Percentiles rank a stretch among this genome's conserved stretches.
phyloP scores from a whole-genome alignment of 2,888 invertebrate species.

The Microdon myrmicae region DNA sequence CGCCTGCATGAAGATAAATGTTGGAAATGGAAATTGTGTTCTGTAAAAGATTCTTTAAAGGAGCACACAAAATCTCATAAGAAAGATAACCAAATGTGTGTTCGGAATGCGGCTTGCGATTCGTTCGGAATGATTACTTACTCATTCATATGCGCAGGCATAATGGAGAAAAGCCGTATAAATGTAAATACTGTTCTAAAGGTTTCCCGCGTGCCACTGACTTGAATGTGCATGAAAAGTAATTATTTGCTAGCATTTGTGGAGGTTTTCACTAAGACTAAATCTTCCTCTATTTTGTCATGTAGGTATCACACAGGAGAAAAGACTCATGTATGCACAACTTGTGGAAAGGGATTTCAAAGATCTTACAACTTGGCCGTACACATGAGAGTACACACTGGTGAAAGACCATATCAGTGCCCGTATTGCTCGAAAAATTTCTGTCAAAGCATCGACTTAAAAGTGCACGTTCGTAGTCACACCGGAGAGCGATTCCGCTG shows the following conservation, averaged over 20 bases:
- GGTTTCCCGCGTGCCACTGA: slow-evolving; percentile 72
- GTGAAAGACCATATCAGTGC: slow-evolving; percentile 69
- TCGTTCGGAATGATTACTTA: slow-evolving; percentile 71
- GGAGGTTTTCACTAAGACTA: background rate
- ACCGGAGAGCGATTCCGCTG: slow-evolving; percentile 72
- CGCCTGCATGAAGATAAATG: slow-evolving; percentile 63
- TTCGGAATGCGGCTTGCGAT: slow-evolving; percentile 71
- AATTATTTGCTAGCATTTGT: slow-evolving; percentile 47
- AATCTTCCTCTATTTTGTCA: background rate
- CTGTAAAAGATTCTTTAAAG: slow-evolving; percentile 68
- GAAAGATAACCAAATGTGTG: slow-evolving; percentile 70
- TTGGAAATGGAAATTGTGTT: slow-evolving; percentile 65
- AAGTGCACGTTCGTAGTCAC: slow-evolving; percentile 70
- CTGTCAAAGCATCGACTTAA: slow-evolving; percentile 71
- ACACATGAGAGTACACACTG: slow-evolving; percentile 72
- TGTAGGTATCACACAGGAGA: slow-evolving; percentile 68
- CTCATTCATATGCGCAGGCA: slow-evolving; percentile 72
- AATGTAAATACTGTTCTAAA: slow-evolving; percentile 71
- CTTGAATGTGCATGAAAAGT: slow-evolving; percentile 71
- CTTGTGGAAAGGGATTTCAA: slow-evolving; percentile 67
- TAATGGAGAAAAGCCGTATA: slow-evolving; percentile 72
- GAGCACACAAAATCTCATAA: slow-evolving; percentile 70
- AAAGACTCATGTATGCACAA: slow-evolving; percentile 70
- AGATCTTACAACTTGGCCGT: slow-evolving; percentile 71
- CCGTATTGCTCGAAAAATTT: slow-evolving; percentile 71